Evolutionary conservation across 2,888 invertebrate species (phyloP), one percentile per base, ranked within the genome.

Genomic region (Polietes domitor): DNA sequence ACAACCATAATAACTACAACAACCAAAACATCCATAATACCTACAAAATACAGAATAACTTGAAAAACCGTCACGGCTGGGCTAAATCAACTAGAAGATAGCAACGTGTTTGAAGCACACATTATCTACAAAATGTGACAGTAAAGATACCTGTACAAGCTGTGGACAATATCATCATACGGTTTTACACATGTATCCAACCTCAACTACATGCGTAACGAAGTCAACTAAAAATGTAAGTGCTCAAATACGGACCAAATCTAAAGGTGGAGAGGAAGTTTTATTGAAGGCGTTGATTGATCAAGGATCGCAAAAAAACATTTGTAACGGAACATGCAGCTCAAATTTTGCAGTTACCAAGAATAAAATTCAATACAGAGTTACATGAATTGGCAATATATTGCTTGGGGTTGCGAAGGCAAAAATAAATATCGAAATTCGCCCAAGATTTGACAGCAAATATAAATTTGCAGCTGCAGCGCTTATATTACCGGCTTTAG

Each of bases 301-400:
- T 43, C 75, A 75, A 63, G 75, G 75, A 1, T 41, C 50, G 1
- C 63, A n/a, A 65, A 24, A 50, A 3, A 71, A 76, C 63, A 19
- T 17, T 28, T 4, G 61, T 32, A 21, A 28, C 5, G 24, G 76
- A 65, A 24, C 28, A 70, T n/a, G 50, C 47, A 4, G 47, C 50
- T 41, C 65, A 65, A 7, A 65, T 65, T 0, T 37, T 65, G 10
- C 65, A 65, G 15, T 17, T 65, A 7, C 37, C 41, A 4, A 7
- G 74, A 17, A 24, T 4, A 15, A 74, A 74, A 24, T 21, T 19
- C 0, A 58, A 41, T 19, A 61, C 19, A 19, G 61, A 74, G 26
- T 6, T 74, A 3, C 43, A 43, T 15, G 58, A 1, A 9, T 61
- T 37, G 74, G 61, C 3, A 21, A 74, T 12, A 19, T 17, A 24